phyloP scores from a whole-genome alignment of 2,797 vertebrate species.

The Enteromius radiatus region DNA sequence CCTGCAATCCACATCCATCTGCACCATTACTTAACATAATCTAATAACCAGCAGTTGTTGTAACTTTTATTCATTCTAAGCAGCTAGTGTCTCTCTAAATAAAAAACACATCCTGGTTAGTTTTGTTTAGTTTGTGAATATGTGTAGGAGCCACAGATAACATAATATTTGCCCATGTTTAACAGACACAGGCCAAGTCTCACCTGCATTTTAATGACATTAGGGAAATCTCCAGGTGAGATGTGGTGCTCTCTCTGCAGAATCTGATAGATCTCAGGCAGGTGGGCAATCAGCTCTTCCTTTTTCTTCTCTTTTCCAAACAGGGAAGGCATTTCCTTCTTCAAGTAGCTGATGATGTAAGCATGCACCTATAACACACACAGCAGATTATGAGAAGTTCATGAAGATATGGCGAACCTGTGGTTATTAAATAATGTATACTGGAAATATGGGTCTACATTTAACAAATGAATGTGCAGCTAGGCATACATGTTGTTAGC shows the following conservation, averaged over 20 bases:
- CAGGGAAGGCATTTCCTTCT: conserved; percentile 96
- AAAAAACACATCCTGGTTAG: not conserved
- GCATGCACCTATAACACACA: conserved; percentile 88
- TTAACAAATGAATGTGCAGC: not conserved
- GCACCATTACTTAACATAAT: not conserved
- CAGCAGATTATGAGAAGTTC: not conserved
- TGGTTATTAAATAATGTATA: not conserved
- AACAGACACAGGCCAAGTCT: not conserved
- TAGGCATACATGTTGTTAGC: not conserved
- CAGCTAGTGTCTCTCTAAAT: not conserved
- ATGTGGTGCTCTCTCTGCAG: conserved; percentile 95
- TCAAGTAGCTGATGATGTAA: conserved; percentile 96
- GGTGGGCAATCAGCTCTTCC: conserved; percentile 86
- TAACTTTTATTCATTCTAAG: not conserved
- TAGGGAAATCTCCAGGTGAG: conserved; percentile 96
- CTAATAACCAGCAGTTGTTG: not conserved
- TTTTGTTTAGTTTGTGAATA: conserved; percentile 6
- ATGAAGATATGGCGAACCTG: not conserved
- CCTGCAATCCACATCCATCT: not conserved
- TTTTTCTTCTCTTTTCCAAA: conserved; percentile 97
- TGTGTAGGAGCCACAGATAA: not conserved
- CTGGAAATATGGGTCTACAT: not conserved
- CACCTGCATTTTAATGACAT: conserved; percentile 94
- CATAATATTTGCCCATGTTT: not conserved
- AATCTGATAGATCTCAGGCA: conserved; percentile 91